Conservation (phyloP, 1,140 invertebrate genomes). For the Phortica variegata region DNA sequence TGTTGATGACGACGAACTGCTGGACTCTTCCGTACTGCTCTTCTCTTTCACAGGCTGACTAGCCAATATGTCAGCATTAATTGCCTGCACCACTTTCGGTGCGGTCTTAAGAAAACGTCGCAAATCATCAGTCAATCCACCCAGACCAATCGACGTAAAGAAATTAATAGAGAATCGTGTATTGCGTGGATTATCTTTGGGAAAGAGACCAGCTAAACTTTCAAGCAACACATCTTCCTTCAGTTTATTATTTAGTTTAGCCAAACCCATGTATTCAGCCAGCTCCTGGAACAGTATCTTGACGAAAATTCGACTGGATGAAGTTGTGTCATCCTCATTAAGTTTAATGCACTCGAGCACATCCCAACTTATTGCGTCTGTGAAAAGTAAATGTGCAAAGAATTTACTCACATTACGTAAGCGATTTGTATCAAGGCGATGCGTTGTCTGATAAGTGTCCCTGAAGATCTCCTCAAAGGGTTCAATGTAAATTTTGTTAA, state of each 20-base stretch:
- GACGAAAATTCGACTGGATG: constrained; percentile 95
- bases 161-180: constrained; percentile 99
- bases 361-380: constrained; percentile 95
- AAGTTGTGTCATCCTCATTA: constrained; percentile 97
- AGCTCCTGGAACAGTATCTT: constrained; percentile 98
- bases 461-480: constrained; percentile 95
- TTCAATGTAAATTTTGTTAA: constrained; percentile 86
- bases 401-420: constrained; percentile 98
- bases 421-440: constrained; percentile 94
- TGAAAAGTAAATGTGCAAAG: constrained; percentile 94
- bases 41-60: constrained; percentile 11
- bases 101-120: constrained; percentile 85
- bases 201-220: constrained; percentile 92
- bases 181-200: constrained; percentile 93
- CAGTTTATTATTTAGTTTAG: constrained; percentile 85
- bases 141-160: constrained; percentile 97
- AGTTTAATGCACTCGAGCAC: constrained; percentile 85
- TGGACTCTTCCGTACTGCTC: not conserved
- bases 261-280: constrained; percentile 92
- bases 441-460: constrained; percentile 92
- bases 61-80: constrained; percentile 42
- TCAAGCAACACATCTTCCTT: constrained; percentile 84
- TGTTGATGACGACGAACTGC: constrained; percentile 20
- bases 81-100: constrained; percentile 63
- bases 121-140: constrained; percentile 92